Evolutionary conservation across 1,140 invertebrate species (phyloP).

Genomic region (Drosophila ficusphila): DNA sequence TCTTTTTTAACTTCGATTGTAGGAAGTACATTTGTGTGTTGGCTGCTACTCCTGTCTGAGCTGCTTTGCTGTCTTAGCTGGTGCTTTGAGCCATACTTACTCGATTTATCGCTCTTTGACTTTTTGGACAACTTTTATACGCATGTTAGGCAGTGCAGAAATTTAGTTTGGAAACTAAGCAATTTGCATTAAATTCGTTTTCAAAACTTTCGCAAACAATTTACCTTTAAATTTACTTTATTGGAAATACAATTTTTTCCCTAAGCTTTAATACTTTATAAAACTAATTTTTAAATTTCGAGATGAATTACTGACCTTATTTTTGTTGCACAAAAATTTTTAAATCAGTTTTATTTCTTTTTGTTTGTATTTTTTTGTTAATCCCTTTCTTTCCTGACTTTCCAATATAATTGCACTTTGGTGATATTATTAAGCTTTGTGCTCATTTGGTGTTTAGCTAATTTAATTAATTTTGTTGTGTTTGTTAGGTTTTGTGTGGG

Average conservation of each 20-base stretch:
- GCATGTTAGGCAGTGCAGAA: conserved; percentile 65
- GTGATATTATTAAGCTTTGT: conserved; percentile 11
- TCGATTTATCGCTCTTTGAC: conserved; percentile 54
- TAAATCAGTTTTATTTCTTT: background rate
- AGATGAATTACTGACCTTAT: background rate
- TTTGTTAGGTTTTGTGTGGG: conserved; percentile 29
- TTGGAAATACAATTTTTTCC: background rate
- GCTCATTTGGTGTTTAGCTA: conserved; percentile 5
- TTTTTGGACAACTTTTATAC: conserved; percentile 49
- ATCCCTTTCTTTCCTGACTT: background rate
- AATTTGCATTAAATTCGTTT: conserved; percentile 24
- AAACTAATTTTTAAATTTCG: too few species aligned
- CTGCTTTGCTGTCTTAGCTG: conserved; percentile 20
- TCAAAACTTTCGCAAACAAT: conserved; percentile 19
- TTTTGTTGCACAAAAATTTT: background rate
- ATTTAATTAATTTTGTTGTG: background rate
- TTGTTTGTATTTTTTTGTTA: background rate
- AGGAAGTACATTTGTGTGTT: conserved; percentile 24
- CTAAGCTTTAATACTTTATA: too few species aligned
- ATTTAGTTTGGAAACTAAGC: conserved; percentile 58
- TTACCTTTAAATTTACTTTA: background rate
- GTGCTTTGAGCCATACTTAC: conserved; percentile 69
- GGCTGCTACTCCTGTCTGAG: conserved; percentile 21
- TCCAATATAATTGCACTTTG: conserved; percentile 40
- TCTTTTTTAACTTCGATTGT: background rate